Evolutionary conservation across 2,797 vertebrate genomes (phyloP).

Genomic region (Coracias cyanogaster): DNA sequence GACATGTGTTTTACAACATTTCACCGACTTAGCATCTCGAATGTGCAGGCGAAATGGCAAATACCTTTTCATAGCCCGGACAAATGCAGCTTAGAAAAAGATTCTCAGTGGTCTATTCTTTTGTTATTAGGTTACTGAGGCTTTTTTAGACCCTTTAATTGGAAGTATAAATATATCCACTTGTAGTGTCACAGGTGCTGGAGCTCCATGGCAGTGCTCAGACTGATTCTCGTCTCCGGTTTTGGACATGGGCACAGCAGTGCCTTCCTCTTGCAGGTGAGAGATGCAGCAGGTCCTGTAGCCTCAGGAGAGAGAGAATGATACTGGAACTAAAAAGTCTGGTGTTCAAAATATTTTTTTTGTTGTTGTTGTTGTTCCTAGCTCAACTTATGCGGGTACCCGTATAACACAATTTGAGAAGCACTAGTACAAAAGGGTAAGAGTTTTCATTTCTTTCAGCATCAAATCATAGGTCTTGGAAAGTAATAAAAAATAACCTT

Average conservation of each 20-base stretch:
- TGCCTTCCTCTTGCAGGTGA: background rate
- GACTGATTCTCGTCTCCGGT: background rate
- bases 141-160: background rate
- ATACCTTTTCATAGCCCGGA: background rate
- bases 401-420: background rate
- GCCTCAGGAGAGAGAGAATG: background rate
- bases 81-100: background rate
- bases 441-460: background rate
- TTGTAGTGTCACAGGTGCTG: background rate
- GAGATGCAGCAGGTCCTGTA: background rate
- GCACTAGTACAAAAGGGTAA: background rate
- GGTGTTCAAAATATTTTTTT: background rate
- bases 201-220: background rate
- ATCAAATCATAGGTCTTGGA: background rate
- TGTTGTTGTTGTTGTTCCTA: background rate
- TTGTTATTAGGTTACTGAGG: background rate
- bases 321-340: background rate
- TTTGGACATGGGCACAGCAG: background rate
- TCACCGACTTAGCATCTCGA: background rate
- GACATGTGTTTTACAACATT: conserved; percentile 24
- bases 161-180: background rate
- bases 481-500: background rate
- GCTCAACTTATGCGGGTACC: background rate
- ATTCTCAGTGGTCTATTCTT: background rate
- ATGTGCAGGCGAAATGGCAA: conserved; percentile 9